These are phyloP conservation scores for Platalea minor DNA, from an alignment of 2,797 vertebrate genomes.

Conservation along the genomic window DNA sequence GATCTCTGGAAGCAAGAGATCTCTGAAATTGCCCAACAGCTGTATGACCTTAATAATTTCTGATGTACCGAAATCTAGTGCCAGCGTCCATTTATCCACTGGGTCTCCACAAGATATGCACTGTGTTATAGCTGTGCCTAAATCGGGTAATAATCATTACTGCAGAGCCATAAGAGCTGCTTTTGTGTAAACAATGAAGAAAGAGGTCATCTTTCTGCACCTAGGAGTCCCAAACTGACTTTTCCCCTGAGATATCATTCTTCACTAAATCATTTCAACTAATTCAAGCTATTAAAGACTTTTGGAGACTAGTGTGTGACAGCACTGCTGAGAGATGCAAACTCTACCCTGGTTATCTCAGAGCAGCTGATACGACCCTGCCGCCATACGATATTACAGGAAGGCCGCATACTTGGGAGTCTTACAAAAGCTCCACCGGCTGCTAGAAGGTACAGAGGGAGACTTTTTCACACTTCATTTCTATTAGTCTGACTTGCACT, in stretches of 20 bases:
- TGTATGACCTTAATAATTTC: neutral
- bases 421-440: neutral
- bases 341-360: neutral
- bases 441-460: neutral
- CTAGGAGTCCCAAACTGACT: neutral
- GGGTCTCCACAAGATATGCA: accelerated
- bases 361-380: neutral
- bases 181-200: neutral
- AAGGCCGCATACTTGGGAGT: neutral
- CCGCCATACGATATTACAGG: neutral
- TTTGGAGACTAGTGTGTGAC: neutral
- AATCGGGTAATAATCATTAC: neutral
- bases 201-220: neutral
- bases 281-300: neutral
- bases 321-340: neutral
- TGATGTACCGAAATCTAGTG: neutral
- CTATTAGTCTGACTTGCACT: neutral
- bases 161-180: neutral
- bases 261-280: neutral
- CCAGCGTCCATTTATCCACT: neutral
- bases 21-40: neutral
- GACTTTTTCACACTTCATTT: neutral
- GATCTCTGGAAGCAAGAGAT: neutral
- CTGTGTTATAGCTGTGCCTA: neutral
- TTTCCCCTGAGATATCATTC: neutral